Percentiles rank a stretch among this genome's conserved stretches.
These are phyloP conservation scores for Micronycteris hirsuta DNA, from an alignment of 2,113 vertebrate species.

Conservation along the genomic window DNA sequence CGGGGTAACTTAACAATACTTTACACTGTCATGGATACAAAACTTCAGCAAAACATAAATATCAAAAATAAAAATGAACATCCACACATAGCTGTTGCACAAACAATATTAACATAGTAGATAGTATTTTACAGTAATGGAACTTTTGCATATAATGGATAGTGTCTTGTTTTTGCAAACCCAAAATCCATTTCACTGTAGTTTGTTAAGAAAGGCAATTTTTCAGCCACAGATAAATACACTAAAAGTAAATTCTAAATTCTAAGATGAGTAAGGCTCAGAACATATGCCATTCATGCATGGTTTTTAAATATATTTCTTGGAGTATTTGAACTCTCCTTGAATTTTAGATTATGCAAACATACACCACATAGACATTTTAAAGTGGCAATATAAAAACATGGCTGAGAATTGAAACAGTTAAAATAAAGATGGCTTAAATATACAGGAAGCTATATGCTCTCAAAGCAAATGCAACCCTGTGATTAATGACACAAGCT, in stretches of 20 bases:
- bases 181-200: not conserved
- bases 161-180: not conserved
- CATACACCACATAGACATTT: not conserved
- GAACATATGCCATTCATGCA: not conserved
- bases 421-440: slow-evolving; percentile 11
- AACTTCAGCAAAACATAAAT: not conserved
- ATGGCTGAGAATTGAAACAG: not conserved
- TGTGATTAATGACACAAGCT: slow-evolving; percentile 20
- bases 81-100: not conserved
- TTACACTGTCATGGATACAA: not conserved
- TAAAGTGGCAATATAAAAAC: not conserved
- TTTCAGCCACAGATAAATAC: not conserved
- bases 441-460: not conserved
- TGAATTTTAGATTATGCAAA: not conserved
- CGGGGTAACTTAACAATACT: not conserved
- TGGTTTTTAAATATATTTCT: not conserved
- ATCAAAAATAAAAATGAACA: not conserved
- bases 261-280: not conserved
- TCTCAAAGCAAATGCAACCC: not conserved
- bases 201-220: not conserved
- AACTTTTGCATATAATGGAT: not conserved
- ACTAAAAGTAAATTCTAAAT: not conserved
- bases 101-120: not conserved
- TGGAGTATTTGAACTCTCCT: not conserved
- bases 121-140: not conserved